Evolutionary conservation across 2,888 invertebrate genomes (phyloP), one percentile per base, ranked within the genome.

Genomic region (Lepidocyrtoides sp.): DNA sequence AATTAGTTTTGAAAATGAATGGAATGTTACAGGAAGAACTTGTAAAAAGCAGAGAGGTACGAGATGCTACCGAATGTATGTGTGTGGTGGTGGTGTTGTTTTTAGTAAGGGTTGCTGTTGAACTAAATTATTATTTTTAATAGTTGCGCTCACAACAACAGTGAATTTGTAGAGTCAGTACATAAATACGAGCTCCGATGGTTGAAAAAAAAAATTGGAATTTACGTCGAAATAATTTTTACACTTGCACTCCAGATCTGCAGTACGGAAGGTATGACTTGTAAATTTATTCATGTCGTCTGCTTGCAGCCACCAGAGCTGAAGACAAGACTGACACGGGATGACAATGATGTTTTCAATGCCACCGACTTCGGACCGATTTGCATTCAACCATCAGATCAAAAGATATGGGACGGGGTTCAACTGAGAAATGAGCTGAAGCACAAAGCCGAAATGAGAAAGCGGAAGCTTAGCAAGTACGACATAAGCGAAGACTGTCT

Each of bases 401-500:
- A 94, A 81, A 94, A 94, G 44, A 94, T 95, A 36, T 95, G 95
- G 95, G 95, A 95, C 92, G 94, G 94, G 7, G 94, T 94, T n/a
- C 91, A 93, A 79, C 54, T 92, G n/a, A 91, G 91, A 44, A 93
- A 72, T 36, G 82, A 72, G 44, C 72, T n/a, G 17, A 75, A 14
- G 10, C 77, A 77, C 79, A 91, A 91, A 36, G 93, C 91, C 8
- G 89, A 84, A 8, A 93, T 94, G 17, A 85, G 93, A 17, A 93
- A 94, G 82, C 84, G 93, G 89, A 94, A 94, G 60, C 92, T 95
- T 44, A 93, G 94, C 84, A 94, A 94, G 63, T 95, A 95, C 93
- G 81, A 91, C n/a, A 95, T 95, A 94, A 94, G 94, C 63, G 95
- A 95, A 92, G 95, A 95, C 91, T 95, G 95, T 91, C 95, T 95